Base-by-base conservation (phyloP, 2,113 vertebrate genomes). In the Campylorhamphus procurvoides region DNA sequence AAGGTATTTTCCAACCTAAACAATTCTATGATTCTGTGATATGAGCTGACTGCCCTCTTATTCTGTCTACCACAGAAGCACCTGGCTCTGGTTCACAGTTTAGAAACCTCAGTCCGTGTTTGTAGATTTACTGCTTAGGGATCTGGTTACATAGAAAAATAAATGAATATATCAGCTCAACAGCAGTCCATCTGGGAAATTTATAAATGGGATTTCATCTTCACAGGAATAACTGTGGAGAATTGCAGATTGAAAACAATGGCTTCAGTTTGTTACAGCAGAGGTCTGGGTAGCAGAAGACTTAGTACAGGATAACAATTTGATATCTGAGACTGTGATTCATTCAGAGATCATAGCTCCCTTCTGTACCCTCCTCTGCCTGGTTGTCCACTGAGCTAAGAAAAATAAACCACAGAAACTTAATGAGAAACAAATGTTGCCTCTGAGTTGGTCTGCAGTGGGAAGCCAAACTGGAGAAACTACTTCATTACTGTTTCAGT, bases 361-460 rank as follows among this genome's bases (percentile, higher is more conserved):
- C 10, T 89, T 87, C 91, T 82, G 81, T 56, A 76, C 53, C 58
- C 49, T 96, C 90, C 79, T 93, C 79, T 0, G 9, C n/a, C 55
- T 82, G n/a, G 68, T 81, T 93, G 75, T 80, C 55, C 79, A 37
- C 33, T 39, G 60, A 92, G 35, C 56, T 93, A 67, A 90, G 63
- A 67, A 89, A 86, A 86, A 92, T 29, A 66, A 80, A 93, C 22
- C 16, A 4, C 53, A 87, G 62, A 82, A 96, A 80, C 58, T 35
- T 94, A 72, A 95, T 67, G 74, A 93, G 82, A 96, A 97, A 87
- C 89, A 89, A 92, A 87, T 89, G 69, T 71, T 87, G n/a, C 40
- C 76, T 40, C 67, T 83, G 74, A 85, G 53, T 79, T 87, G 49
- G 20, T 62, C 46, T 87, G 84, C 23, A 55, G 22, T 50, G 23